A percentile compares a stretch with the other conserved stretches of the same genome.
Evolutionary conservation across 2,113 vertebrate genomes (phyloP).

Genomic region (Oncorhynchus clarkii): DNA sequence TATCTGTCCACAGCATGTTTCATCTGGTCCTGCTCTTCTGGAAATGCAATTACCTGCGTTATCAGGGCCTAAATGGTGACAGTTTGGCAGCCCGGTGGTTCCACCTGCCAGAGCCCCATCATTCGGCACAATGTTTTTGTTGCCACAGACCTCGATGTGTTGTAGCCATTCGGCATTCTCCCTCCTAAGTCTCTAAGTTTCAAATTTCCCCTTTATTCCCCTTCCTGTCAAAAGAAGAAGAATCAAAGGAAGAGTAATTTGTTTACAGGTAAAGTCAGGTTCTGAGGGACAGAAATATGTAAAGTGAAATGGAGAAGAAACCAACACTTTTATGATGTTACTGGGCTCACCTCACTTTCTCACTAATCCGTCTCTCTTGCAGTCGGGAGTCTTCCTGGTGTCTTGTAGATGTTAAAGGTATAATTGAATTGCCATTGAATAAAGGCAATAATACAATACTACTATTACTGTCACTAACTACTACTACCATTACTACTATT

Average conservation of each 20-base stretch:
- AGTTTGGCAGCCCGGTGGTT: constrained; percentile 72
- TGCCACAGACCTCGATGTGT: constrained; percentile 21
- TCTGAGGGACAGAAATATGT: not conserved
- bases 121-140: constrained; percentile 55
- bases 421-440: not conserved
- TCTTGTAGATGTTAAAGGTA: not conserved
- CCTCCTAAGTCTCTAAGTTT: constrained; percentile 29
- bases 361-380: not conserved
- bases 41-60: constrained; percentile 88
- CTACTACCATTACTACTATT: too few species aligned
- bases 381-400: not conserved
- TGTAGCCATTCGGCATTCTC: constrained; percentile 26
- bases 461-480: not conserved
- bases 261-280: constrained; percentile 32
- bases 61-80: constrained; percentile 79
- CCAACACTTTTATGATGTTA: not conserved
- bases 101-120: constrained; percentile 67
- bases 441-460: not conserved
- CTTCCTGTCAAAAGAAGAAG: constrained; percentile 43
- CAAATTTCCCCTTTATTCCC: constrained; percentile 40
- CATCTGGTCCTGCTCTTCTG: constrained; percentile 88
- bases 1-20: constrained; percentile 85
- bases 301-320: not conserved
- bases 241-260: constrained; percentile 28
- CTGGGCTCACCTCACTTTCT: not conserved